Percentiles rank a stretch among this genome's conserved stretches.
Conservation (phyloP, 2,797 vertebrate genomes). For the Pygocentrus nattereri region DNA sequence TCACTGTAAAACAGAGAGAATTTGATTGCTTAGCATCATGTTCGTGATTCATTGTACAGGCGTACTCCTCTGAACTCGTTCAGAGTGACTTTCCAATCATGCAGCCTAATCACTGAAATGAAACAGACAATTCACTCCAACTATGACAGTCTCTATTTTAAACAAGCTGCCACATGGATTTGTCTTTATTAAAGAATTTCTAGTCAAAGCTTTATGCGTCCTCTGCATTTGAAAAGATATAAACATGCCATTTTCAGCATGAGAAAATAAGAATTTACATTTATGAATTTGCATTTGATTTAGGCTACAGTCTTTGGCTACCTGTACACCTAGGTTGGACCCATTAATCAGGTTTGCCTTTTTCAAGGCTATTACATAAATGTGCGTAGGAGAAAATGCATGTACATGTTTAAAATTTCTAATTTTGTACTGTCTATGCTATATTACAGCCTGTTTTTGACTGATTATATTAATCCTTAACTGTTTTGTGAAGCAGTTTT, state of each 20-base stretch:
- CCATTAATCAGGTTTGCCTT: background rate
- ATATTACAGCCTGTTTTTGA: background rate
- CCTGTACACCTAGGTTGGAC: background rate
- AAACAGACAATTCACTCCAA: constrained; percentile 6
- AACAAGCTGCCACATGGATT: background rate
- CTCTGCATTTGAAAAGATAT: background rate
- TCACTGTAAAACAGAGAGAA: constrained; percentile 13
- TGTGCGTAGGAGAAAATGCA: background rate
- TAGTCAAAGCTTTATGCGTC: background rate
- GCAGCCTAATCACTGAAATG: constrained; percentile 15
- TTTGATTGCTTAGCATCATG: constrained; percentile 10
- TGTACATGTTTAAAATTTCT: background rate
- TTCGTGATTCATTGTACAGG: constrained; percentile 14
- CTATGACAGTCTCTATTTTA: background rate
- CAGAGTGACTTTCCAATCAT: constrained; percentile 15
- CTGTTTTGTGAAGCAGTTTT: too few relatives aligned
- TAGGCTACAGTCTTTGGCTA: background rate
- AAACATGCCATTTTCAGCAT: background rate
- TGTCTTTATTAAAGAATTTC: background rate
- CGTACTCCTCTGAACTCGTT: constrained; percentile 11
- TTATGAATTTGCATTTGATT: background rate
- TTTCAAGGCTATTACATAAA: background rate
- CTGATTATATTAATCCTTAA: background rate
- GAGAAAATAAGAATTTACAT: background rate
- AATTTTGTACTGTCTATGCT: too few relatives aligned